phyloP scores from a whole-genome alignment of 2,888 invertebrate species.

The Cenopis cana region DNA sequence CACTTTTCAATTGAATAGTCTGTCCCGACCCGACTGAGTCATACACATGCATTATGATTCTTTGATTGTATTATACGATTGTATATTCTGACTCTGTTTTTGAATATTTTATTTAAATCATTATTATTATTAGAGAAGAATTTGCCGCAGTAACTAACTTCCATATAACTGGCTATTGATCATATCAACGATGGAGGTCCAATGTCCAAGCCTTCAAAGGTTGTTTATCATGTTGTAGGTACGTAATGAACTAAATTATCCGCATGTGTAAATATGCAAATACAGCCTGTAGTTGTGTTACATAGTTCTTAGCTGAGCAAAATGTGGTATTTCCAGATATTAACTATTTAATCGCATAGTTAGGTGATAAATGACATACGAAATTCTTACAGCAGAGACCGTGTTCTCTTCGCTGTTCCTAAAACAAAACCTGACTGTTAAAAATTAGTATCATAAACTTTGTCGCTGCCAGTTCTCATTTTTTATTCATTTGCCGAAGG shows the following conservation, averaged over 20 bases:
- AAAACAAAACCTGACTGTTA: too few relatives aligned
- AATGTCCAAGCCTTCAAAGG: conserved; percentile 22
- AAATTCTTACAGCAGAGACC: too few relatives aligned
- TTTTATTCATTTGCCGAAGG: too few relatives aligned
- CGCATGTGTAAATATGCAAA: conserved; percentile 38
- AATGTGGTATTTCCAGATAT: background rate
- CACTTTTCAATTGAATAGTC: conserved; percentile 33
- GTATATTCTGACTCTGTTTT: background rate
- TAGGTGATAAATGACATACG: too few relatives aligned
- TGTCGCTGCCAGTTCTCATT: too few relatives aligned
- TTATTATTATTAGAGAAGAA: background rate
- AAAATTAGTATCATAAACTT: too few relatives aligned
- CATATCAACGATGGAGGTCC: conserved; percentile 9
- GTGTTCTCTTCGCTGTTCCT: too few relatives aligned
- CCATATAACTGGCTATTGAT: conserved; percentile 11
- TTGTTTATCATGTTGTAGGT: conserved; percentile 27
- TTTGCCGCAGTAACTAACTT: background rate
- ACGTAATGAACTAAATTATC: conserved; percentile 38
- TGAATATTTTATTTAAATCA: background rate
- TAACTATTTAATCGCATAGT: background rate
- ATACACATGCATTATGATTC: conserved; percentile 23
- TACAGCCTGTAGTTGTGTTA: conserved; percentile 10
- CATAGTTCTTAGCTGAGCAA: conserved; percentile 14
- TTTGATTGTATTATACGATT: conserved; percentile 9
- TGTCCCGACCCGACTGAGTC: conserved; percentile 31